phyloP scores from a whole-genome alignment of 2,888 invertebrate species.

The Dasysyrphus tricinctus region DNA sequence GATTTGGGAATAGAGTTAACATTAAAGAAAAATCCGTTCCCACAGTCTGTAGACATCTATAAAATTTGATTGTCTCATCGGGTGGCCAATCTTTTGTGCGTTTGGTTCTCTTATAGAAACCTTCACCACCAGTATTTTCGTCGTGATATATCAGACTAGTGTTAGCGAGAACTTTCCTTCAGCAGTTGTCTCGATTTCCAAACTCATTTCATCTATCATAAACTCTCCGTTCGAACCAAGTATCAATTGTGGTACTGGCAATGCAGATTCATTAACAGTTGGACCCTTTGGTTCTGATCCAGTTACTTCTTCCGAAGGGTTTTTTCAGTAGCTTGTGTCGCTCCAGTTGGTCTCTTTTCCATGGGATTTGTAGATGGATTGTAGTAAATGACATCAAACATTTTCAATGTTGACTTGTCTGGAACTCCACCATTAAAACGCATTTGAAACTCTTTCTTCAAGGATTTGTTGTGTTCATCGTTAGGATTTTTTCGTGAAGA shows the following conservation, averaged over 20 bases:
- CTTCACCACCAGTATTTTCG: conserved; percentile 84
- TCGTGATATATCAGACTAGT: conserved; percentile 88
- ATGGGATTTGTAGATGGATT: conserved; percentile 93
- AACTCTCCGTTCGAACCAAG: conserved; percentile 93
- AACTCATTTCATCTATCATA: conserved; percentile 92
- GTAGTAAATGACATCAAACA: conserved; percentile 96
- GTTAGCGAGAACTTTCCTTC: conserved; percentile 87
- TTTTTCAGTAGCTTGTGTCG: conserved; percentile 79
- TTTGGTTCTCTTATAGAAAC: conserved; percentile 87
- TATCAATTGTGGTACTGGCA: conserved; percentile 93
- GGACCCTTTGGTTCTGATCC: conserved; percentile 77
- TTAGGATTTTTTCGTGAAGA: conserved; percentile 82
- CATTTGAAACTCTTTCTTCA: conserved; percentile 80
- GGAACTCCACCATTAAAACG: conserved; percentile 82
- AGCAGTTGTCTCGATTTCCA: conserved; percentile 88
- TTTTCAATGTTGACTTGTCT: conserved; percentile 89
- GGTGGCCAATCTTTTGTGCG: conserved; percentile 90
- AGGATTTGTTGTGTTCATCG: conserved; percentile 84
- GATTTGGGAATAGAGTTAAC: conserved; percentile 91
- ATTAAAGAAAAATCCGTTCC: conserved; percentile 97
- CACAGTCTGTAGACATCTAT: conserved; percentile 93
- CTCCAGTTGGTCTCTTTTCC: conserved; percentile 82
- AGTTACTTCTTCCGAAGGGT: conserved; percentile 76
- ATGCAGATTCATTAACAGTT: conserved; percentile 79
- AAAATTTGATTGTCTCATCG: conserved; percentile 94